Evolutionary conservation across 1,140 invertebrate species (phyloP).

Genomic region (Brachionus calyciflorus): DNA sequence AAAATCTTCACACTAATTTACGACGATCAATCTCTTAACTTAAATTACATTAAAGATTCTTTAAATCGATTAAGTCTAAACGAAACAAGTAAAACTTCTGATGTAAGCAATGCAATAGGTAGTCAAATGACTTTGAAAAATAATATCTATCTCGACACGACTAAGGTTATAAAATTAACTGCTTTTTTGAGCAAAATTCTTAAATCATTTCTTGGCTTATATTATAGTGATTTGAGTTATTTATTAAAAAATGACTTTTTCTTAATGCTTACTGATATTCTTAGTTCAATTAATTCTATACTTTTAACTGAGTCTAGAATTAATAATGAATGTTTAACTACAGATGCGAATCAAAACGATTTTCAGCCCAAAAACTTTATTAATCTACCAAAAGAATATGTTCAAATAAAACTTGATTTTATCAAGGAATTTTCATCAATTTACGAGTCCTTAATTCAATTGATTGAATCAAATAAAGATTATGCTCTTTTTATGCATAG

Average conservation of each 20-base stretch:
- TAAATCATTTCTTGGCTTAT: background rate
- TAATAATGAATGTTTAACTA: background rate
- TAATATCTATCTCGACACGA: slow-evolving; percentile 18
- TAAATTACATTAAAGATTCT: slow-evolving; percentile 22
- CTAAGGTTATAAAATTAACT: slow-evolving; percentile 19
- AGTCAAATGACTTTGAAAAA: slow-evolving; percentile 34
- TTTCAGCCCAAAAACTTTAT: slow-evolving; percentile 3
- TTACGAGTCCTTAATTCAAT: background rate
- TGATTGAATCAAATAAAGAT: background rate
- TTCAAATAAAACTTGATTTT: background rate
- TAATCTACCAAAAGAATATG: slow-evolving; percentile 3
- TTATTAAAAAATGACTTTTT: slow-evolving; percentile 22
- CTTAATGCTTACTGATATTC: background rate
- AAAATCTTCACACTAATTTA: slow-evolving; percentile 9
- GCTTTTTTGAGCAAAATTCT: slow-evolving; percentile 27
- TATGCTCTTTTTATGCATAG: background rate
- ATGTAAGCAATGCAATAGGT: background rate
- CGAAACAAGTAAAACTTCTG: background rate
- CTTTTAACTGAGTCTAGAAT: slow-evolving; percentile 17
- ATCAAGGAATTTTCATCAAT: background rate
- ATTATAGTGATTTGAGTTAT: background rate
- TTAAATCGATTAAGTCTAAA: slow-evolving; percentile 21
- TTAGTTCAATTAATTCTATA: background rate
- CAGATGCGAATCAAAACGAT: background rate
- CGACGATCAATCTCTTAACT: slow-evolving; percentile 5